These are phyloP conservation scores for Drosophila colorata DNA, from an alignment of 2,888 invertebrate genomes.

Conservation along the genomic window DNA sequence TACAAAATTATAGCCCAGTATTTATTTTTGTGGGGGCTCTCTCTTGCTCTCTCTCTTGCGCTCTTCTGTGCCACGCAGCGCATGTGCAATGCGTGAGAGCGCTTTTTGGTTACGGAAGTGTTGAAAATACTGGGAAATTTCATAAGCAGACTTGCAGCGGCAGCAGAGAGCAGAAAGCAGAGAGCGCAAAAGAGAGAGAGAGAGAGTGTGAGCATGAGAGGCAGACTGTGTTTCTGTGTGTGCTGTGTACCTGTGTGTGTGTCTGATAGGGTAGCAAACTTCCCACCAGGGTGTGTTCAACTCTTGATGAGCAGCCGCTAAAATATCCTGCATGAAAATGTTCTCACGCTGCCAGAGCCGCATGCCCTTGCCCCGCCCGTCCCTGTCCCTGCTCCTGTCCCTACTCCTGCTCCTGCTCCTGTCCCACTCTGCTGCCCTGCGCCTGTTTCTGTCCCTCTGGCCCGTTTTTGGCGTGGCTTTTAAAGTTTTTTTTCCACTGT, in stretches of 20 bases:
- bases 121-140: conserved; percentile 72
- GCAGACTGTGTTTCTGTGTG: conserved; percentile 2
- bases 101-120: conserved; percentile 62
- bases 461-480: conserved; percentile 55
- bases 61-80: conserved; percentile 32
- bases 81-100: conserved; percentile 51
- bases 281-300: conserved; percentile 82
- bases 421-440: conserved; percentile 20
- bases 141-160: conserved; percentile 49
- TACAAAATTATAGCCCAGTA: conserved; percentile 61
- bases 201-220: conserved; percentile 4
- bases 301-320: conserved; percentile 74
- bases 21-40: conserved; percentile 29
- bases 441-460: conserved; percentile 6
- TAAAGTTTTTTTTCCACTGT: conserved; percentile 45
- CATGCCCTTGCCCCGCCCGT: conserved; percentile 18
- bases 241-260: conserved; percentile 23
- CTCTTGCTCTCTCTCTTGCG: conserved; percentile 13
- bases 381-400: background rate
- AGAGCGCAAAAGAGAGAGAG: conserved; percentile 9
- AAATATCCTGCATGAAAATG: conserved; percentile 78
- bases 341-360: conserved; percentile 73
- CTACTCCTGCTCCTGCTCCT: conserved; percentile 8
- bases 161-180: conserved; percentile 16
- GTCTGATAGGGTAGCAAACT: conserved; percentile 72